Evolutionary conservation across 2,113 vertebrate species (phyloP), one percentile per base, ranked within the genome.

Genomic region (Pomatorhinus ruficollis): DNA sequence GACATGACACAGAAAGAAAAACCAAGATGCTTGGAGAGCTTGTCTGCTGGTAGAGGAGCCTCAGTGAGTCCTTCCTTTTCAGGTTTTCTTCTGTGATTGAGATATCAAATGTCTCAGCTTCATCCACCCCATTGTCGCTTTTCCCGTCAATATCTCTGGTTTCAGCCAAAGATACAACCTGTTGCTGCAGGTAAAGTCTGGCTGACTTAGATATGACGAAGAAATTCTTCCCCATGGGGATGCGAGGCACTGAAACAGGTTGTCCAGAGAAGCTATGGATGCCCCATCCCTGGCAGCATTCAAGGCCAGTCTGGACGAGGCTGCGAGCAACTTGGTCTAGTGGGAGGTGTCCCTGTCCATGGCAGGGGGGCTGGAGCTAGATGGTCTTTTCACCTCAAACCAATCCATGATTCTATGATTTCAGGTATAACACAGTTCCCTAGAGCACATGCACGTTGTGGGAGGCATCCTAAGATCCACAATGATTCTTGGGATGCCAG

Each of bases 41-140:
- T 42, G 5, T 50, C 76, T 76, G 39, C 28, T 45, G 42, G 20
- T 68, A 72, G 61, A 66, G 47, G 9, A 76, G 20, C 17, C 42
- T 79, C 61, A 85, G 39, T 0, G 1, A 75, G 17, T 19, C 52
- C 45, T 78, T 63, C 33, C 23, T 9, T 54, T 85, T 79, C 47
- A 64, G 22, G 5, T 27, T 68, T 16, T 82, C 24, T 25, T 81
- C 64, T 64, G 0, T 47, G 25, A 68, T 1, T 15, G 9, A 64
- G 25, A 25, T 37, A 50, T 9, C 22, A 40, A 76, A 35, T 12
- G 12, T 27, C 44, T 89, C 71, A 30, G 11, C 39, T 80, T 28
- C 16, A 6, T 60, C 30, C 25, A 80, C 27, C 4, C 4, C 3
- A 0, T 21, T 57, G 27, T 68, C 2, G 0, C 49, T 72, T 83